Evolutionary conservation across 2,113 vertebrate genomes (phyloP), one percentile per base, ranked within the genome.

Genomic region (Scartelaos histophorus): DNA sequence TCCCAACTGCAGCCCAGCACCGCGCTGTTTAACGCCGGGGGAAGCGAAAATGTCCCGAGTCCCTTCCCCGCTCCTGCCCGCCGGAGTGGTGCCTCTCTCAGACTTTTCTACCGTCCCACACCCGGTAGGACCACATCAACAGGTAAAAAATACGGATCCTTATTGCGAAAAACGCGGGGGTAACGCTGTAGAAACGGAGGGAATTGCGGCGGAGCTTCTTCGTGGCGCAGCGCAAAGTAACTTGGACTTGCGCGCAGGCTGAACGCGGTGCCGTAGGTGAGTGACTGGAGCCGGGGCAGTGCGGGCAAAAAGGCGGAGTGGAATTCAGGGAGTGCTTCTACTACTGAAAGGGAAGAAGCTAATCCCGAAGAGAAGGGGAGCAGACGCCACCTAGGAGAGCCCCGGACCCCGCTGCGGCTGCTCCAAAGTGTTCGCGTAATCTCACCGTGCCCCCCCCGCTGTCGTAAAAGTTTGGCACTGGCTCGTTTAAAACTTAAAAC

Each of bases 261-360:
- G 53, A 82, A 75, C 70, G 83, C 78, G 49, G 75, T 49, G 69
- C 19, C 25, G 74, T 78, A 78, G 88, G 89, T 88, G 85, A 85
- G 83, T 53, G 51, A 53, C 51, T 54, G 51, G 19, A 9, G 6
- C 51, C 10, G 51, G 25, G 71, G 79, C 21, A 22, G 61, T 35
- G 75, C 21, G 60, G 15, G 60, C 82, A 86, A 91, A 93, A 92
- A 93, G 82, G 82, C 90, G 92, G 90, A 93, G 80, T 92, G 92
- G 93, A 92, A 84, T 91, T 81, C 83, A 66, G 80, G 89, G 85
- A 91, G 87, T 71, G 87, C n/a, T 56, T 10, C 22, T 58, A 22
- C 21, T 3, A 21, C 86, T 80, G 84, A 84, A 77, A 85, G 78
- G 71, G 75, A 87, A 69, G 67, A 60, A 69, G 68, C 67, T 80